Base-by-base conservation (phyloP, 2,797 vertebrate species). In the Urocyon cinereoargenteus region DNA sequence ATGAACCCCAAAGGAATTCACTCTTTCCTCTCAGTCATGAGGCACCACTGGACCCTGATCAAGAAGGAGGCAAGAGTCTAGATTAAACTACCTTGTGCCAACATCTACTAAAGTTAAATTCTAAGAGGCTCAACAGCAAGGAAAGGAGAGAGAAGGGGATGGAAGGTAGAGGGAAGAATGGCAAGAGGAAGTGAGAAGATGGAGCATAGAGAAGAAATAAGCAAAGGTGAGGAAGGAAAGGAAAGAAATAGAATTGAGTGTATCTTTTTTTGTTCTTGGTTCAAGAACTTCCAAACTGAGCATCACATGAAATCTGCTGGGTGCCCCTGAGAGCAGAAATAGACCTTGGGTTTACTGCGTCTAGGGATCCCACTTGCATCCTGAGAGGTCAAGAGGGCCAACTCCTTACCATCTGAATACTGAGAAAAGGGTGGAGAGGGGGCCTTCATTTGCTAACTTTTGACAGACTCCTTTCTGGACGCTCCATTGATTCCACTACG, bases 221-320 rank as follows among this genome's bases (percentile, higher is more conserved):
- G 2, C 28, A 45, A 62, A 86, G 22, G 26, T 10, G 49, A 66
- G 6, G n/a, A 66, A 40, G 72, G n/a, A 21, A 45, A 70, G 14
- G 15, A 10, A 70, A 68, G 72, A 84, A 83, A 57, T 19, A 36
- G 24, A 86, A 77, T 49, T 13, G 18, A 91, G 2, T 53, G 8
- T 1, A 22, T 51, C n/a, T 40, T 61, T 88, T 95, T 86, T 40
- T 22, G 34, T 18, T 78, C 15, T 45, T 95, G 61, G 45, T 75
- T 91, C 61, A 70, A 49, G 79, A 95, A 81, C 31, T 64, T 45
- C 82, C 90, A 6, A 96, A 94, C 51, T 75, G 77, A 98, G 95
- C 95, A 97, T 96, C 93, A 75, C 97, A 90, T 90, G 98, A 98
- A 98, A 95, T 98, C 96, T 61, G 24, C 45, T 78, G 8, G 59